Conservation (phyloP, 2,888 invertebrate genomes). For the Noctuana brunneofusca region DNA sequence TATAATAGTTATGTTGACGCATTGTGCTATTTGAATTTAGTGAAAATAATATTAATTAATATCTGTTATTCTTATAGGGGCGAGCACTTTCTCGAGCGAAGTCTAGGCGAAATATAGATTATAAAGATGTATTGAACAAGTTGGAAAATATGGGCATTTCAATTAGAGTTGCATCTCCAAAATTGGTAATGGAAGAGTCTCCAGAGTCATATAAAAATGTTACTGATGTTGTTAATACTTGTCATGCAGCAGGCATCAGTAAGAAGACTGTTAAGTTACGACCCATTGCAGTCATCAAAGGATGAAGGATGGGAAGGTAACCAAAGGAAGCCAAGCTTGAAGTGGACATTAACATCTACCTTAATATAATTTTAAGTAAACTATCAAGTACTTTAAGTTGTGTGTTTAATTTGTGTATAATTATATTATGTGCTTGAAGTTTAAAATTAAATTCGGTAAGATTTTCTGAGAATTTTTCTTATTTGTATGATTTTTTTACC, state of each 20-base stretch:
- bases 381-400: not conserved
- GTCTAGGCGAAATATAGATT: constrained; percentile 97
- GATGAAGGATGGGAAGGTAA: constrained; percentile 71
- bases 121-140: constrained; percentile 93
- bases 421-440: constrained; percentile 1
- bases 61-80: constrained; percentile 84
- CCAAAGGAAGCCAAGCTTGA: not conserved
- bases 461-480: constrained; percentile 3
- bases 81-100: constrained; percentile 98
- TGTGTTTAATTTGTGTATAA: no score
- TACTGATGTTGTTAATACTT: constrained; percentile 99
- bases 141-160: constrained; percentile 94
- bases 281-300: constrained; percentile 99
- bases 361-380: not conserved
- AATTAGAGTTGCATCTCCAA: constrained; percentile 98
- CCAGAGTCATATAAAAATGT: constrained; percentile 99
- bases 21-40: not conserved
- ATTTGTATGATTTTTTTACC: not conserved
- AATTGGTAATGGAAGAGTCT: constrained; percentile 99
- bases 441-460: constrained; percentile 12
- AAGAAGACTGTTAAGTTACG: constrained; percentile 97
- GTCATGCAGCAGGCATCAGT: constrained; percentile 98
- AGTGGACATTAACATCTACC: not conserved
- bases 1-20: not conserved
- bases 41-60: not conserved